Base-by-base conservation (phyloP, 2,113 vertebrate species). In the Riparia riparia region DNA sequence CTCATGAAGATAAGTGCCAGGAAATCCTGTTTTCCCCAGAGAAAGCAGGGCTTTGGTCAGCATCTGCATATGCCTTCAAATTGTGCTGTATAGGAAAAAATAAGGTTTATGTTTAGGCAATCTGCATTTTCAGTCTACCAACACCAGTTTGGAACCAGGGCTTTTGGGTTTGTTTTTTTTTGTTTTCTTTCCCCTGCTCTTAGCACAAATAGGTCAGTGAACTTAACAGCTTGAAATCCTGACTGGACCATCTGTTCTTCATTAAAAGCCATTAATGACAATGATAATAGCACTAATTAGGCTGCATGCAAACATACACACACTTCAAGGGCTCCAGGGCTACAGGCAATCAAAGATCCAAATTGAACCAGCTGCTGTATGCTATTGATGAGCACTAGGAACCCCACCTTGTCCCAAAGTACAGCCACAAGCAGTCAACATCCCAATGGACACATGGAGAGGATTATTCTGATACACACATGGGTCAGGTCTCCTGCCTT, bases 191-290 rank as follows among this genome's bases (percentile, higher is more conserved):
- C 16, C 72, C 20, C 37, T 70, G 72, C 45, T 95, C 87, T 90
- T 78, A 95, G 29, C 63, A 89, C 54, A 90, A 95, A 93, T 20
- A 41, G 95, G 96, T 97, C 95, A 96, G 66, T 88, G 94, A 92
- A 88, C 93, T 93, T 97, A 73, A 95, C 86, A 76, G 80, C 60
- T 60, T 93, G 90, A 93, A 93, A 89, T 69, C 56, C 66, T 85
- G 80, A 86, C 95, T 93, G 90, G 95, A 89, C 95, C 91, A 90
- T 96, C 94, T 96, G 96, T 83, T 96, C 86, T 92, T 96, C 97
- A 94, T 97, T 97, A 97, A 97, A 97, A 92, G 85, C 95, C 89
- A 72, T 96, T 96, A 97, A 95, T 78, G 73, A 73, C 95, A 86
- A 81, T 32, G 68, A 84, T 97, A 97, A 97, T 96, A 73, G 92